Evolutionary conservation across 2,888 invertebrate genomes (phyloP).

Genomic region (Hanleya hanleyi): DNA sequence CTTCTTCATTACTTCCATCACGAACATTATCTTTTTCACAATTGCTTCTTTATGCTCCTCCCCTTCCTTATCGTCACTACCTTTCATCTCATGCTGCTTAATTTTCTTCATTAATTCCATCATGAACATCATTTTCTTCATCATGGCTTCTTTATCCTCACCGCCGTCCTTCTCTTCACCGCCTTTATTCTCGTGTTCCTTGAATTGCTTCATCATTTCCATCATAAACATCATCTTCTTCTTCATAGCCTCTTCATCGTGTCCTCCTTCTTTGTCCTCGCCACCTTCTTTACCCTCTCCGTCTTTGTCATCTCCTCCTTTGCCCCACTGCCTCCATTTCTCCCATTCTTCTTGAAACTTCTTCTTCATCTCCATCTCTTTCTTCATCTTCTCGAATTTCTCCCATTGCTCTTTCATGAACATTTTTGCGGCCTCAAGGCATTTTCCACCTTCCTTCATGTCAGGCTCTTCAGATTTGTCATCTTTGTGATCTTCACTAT

Average conservation of each 20-base stretch:
- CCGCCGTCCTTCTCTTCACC: background rate
- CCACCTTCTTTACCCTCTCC: background rate
- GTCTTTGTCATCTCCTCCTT: background rate
- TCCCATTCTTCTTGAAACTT: background rate
- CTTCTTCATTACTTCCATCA: no score
- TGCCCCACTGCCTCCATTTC: background rate
- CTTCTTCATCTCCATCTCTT: background rate
- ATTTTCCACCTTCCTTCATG: background rate
- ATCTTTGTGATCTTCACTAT: background rate
- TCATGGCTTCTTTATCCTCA: background rate
- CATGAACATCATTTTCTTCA: background rate
- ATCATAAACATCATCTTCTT: background rate
- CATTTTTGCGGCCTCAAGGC: background rate
- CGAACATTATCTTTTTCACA: no score
- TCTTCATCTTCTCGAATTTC: background rate
- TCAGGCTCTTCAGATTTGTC: background rate
- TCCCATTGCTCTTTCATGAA: slow-evolving; percentile 1
- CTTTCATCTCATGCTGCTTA: background rate
- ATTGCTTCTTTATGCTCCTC: no score
- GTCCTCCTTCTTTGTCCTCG: background rate
- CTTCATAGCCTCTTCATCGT: background rate
- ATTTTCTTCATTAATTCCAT: background rate
- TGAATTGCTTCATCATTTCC: background rate
- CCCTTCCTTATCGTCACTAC: background rate
- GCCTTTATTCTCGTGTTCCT: background rate